phyloP scores from a whole-genome alignment of 2,113 vertebrate genomes.

The Heliornis fulica region DNA sequence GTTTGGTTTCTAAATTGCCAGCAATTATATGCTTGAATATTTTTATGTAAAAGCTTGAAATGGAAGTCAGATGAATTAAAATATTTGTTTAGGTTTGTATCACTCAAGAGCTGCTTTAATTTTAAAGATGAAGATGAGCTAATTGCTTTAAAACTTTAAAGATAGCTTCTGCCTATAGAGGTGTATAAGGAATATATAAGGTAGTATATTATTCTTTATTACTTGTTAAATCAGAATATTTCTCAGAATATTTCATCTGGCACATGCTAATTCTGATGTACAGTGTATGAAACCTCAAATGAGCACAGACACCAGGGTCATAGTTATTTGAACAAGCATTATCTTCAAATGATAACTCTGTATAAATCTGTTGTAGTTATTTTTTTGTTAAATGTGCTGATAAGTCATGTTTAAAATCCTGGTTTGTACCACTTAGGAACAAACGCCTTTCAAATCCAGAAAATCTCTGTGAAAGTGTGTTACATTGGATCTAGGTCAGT shows the following conservation, averaged over 20 bases:
- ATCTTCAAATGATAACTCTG: background rate
- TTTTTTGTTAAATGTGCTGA: background rate
- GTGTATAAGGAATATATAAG: too few relatives aligned
- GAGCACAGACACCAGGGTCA: background rate
- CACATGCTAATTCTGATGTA: background rate
- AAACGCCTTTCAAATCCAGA: background rate
- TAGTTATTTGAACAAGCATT: background rate
- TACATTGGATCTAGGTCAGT: background rate
- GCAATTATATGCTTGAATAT: background rate
- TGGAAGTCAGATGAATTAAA: background rate
- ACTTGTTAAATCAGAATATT: background rate
- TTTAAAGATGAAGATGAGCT: background rate
- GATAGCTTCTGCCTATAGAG: background rate
- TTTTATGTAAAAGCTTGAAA: background rate
- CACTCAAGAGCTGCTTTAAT: background rate
- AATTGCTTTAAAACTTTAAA: background rate
- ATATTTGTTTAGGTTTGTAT: background rate
- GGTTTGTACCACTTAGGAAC: background rate
- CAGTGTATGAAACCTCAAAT: background rate
- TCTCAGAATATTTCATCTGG: background rate
- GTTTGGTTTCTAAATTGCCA: background rate
- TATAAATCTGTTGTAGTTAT: background rate
- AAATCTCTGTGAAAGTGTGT: background rate
- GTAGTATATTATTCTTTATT: background rate
- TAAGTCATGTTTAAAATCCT: background rate